Percentiles rank a stretch among this genome's conserved stretches.
Evolutionary conservation across 2,888 invertebrate species (phyloP).

Genomic region (Bellardia bayeri): DNA sequence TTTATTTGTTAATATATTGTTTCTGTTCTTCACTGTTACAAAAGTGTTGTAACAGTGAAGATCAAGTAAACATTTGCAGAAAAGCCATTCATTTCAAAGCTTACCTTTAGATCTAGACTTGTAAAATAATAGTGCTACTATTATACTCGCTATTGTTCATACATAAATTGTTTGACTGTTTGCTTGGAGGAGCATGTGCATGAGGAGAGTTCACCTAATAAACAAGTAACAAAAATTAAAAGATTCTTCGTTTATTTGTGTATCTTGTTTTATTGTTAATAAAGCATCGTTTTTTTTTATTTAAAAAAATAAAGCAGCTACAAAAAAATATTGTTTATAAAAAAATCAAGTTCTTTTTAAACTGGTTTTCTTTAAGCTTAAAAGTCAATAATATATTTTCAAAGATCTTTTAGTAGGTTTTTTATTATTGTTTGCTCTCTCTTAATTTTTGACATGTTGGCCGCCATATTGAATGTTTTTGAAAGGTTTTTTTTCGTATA

Average conservation of each 20-base stretch:
- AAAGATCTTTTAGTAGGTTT: slow-evolving; percentile 57
- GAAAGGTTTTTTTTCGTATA: slow-evolving; percentile 44
- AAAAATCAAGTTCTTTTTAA: slow-evolving; percentile 78
- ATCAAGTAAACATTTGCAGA: no score
- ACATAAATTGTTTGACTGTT: slow-evolving; percentile 43
- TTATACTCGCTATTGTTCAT: slow-evolving; percentile 4
- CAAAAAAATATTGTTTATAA: slow-evolving; percentile 54
- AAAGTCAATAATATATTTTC: slow-evolving; percentile 69
- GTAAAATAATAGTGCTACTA: slow-evolving; percentile 4
- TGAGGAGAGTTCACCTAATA: slow-evolving; percentile 53
- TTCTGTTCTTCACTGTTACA: no score
- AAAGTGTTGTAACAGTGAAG: no score
- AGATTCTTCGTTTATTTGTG: slow-evolving; percentile 76
- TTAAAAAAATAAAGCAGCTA: slow-evolving; percentile 3
- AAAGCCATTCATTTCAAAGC: not conserved
- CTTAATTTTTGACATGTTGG: slow-evolving; percentile 76
- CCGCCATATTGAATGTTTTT: slow-evolving; percentile 82
- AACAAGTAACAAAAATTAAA: slow-evolving; percentile 79
- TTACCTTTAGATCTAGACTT: not conserved
- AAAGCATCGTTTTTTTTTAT: slow-evolving; percentile 78
- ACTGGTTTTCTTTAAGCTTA: slow-evolving; percentile 78
- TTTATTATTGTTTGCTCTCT: slow-evolving; percentile 62
- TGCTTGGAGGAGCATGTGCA: slow-evolving; percentile 53
- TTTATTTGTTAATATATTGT: no score
- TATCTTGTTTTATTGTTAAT: slow-evolving; percentile 70